These are phyloP conservation scores for Bolborhynchus lineola DNA, from an alignment of 2,113 vertebrate species.

Conservation along the genomic window DNA sequence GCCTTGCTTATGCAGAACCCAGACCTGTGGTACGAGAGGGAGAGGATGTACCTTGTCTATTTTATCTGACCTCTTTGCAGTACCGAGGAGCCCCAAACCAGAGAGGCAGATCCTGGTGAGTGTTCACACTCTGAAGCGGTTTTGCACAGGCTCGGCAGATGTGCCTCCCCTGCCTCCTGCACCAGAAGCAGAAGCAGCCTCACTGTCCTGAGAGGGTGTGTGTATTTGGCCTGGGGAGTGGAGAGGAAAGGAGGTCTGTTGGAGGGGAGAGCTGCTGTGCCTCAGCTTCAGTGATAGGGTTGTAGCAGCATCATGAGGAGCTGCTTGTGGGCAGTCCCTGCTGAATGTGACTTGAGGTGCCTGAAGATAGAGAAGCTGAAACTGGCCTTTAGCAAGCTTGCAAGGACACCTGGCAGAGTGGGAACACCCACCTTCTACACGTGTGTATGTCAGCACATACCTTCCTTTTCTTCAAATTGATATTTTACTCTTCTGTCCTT, in stretches of 20 bases:
- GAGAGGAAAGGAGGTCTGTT: background rate
- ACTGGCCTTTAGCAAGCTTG: background rate
- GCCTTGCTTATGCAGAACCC: background rate
- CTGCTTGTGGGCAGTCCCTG: background rate
- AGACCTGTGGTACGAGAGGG: fast-evolving
- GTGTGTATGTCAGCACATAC: fast-evolving
- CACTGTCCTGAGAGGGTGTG: background rate
- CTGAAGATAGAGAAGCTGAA: background rate
- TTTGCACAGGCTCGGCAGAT: background rate
- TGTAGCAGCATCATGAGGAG: background rate
- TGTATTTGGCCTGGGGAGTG: fast-evolving
- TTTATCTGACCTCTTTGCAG: background rate
- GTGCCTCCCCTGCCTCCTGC: background rate
- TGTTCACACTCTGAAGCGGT: background rate
- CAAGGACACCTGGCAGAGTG: background rate
- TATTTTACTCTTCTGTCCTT: background rate
- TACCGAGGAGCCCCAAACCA: background rate
- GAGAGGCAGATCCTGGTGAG: background rate
- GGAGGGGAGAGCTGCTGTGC: background rate
- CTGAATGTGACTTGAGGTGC: fast-evolving
- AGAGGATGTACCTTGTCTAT: background rate
- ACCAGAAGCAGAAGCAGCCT: background rate
- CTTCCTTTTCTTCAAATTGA: background rate
- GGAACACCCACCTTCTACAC: fast-evolving
- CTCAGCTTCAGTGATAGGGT: background rate